Evolutionary conservation across 2,113 vertebrate species (phyloP).

Genomic region (Hemicordylus capensis): DNA sequence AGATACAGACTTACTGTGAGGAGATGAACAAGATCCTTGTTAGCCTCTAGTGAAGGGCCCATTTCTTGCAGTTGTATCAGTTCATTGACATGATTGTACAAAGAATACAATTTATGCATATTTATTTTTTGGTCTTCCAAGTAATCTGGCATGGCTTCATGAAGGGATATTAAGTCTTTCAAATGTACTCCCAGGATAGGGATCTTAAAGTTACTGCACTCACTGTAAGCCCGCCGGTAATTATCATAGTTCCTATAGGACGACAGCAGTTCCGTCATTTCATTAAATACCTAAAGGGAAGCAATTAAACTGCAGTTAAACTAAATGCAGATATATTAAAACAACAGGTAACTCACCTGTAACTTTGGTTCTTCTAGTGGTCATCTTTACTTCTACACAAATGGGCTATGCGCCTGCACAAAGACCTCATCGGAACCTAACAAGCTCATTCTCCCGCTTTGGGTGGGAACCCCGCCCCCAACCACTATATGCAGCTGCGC

Average conservation of each 20-base stretch:
- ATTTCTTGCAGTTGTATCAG: conserved; percentile 91
- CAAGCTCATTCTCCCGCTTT: too few relatives aligned
- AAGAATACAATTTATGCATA: conserved; percentile 89
- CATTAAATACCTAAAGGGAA: conserved; percentile 85
- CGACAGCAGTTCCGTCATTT: conserved; percentile 96
- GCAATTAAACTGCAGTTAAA: neutral
- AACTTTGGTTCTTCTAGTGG: too few relatives aligned
- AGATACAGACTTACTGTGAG: conserved; percentile 81
- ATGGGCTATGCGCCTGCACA: too few relatives aligned
- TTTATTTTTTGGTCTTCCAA: conserved; percentile 92
- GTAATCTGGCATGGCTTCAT: conserved; percentile 93
- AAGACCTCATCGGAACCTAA: too few relatives aligned
- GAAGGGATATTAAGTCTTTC: conserved; percentile 92
- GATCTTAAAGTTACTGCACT: conserved; percentile 90
- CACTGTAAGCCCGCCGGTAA: conserved; percentile 88
- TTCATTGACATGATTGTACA: conserved; percentile 93
- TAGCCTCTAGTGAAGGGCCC: conserved; percentile 88
- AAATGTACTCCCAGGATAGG: conserved; percentile 95
- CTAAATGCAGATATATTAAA: neutral
- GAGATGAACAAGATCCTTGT: conserved; percentile 95
- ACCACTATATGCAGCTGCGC: too few relatives aligned
- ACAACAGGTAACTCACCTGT: too few relatives aligned
- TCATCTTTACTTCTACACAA: too few relatives aligned
- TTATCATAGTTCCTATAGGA: conserved; percentile 94
- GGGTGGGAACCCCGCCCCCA: too few relatives aligned